A percentile compares a stretch with the other conserved stretches of the same genome.
Evolutionary conservation across 2,888 invertebrate species (phyloP).

Genomic region (Anodontia alba): DNA sequence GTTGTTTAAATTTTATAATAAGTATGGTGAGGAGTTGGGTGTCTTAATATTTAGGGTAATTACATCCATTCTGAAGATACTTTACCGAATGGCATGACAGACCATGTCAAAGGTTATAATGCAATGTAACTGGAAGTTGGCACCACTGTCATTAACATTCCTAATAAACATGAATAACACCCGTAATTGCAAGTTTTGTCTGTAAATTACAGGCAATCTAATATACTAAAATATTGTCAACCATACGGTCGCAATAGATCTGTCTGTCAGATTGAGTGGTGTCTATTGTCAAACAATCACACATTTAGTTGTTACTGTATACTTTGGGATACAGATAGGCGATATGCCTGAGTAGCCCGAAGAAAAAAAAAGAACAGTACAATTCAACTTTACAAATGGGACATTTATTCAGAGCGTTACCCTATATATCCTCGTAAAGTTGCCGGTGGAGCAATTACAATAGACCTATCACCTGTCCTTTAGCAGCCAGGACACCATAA

Average conservation of each 20-base stretch:
- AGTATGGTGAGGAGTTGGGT: too few species aligned
- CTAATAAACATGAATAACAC: too few species aligned
- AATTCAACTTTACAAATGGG: not conserved
- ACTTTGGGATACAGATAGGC: not conserved
- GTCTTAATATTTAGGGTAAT: too few species aligned
- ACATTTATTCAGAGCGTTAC: not conserved
- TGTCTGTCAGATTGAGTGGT: not conserved
- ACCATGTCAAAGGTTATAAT: too few species aligned
- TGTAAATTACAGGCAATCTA: too few species aligned
- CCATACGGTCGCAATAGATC: not conserved
- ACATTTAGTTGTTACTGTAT: constrained; percentile 8
- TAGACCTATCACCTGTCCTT: not conserved
- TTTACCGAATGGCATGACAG: too few species aligned
- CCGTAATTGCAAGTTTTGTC: too few species aligned
- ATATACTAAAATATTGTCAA: not conserved
- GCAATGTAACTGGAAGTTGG: too few species aligned
- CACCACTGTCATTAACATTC: too few species aligned
- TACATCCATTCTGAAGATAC: too few species aligned
- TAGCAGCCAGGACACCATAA: too few species aligned
- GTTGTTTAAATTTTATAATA: too few species aligned
- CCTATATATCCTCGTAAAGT: not conserved
- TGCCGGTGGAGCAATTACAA: not conserved
- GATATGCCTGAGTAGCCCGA: not conserved
- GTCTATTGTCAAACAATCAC: constrained; percentile 2
- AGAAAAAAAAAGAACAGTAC: not conserved